These are phyloP conservation scores for Cariama cristata DNA, from an alignment of 2,113 vertebrate species.

Conservation along the genomic window DNA sequence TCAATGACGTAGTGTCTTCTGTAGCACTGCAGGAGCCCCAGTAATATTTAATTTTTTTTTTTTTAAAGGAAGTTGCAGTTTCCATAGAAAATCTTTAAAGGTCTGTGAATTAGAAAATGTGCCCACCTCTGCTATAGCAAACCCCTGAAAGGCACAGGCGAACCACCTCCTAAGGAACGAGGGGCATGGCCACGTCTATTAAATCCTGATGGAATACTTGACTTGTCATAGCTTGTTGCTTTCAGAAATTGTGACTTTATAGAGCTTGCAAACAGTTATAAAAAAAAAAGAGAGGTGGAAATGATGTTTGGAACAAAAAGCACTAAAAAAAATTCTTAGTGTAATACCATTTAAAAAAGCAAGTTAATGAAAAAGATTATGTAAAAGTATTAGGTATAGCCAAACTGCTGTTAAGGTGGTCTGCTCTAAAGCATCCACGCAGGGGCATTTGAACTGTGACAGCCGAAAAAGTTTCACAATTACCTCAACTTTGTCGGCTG, in stretches of 20 bases:
- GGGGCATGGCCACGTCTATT: rapidly evolving
- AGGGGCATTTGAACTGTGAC: neutral
- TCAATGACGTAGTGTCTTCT: neutral
- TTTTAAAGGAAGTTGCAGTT: neutral
- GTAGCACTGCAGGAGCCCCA: neutral
- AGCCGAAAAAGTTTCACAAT: conserved; percentile 25
- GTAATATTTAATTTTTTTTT: neutral
- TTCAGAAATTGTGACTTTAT: neutral
- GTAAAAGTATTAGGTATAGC: neutral
- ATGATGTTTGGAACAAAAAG: neutral
- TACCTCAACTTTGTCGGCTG: conserved; percentile 40
- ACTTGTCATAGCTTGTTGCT: neutral
- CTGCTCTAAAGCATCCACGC: neutral
- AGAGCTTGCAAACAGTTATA: neutral
- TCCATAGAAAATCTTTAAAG: neutral
- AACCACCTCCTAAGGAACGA: neutral
- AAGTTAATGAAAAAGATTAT: neutral
- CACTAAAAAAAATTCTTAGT: neutral
- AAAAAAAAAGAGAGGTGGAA: neutral
- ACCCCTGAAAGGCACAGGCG: neutral
- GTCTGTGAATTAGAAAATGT: neutral
- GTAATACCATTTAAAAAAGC: neutral
- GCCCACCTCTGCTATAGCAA: neutral
- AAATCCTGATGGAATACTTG: neutral
- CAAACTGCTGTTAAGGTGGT: neutral